Conservation (phyloP, 2,888 invertebrate species). For the Brachyptera putata region DNA sequence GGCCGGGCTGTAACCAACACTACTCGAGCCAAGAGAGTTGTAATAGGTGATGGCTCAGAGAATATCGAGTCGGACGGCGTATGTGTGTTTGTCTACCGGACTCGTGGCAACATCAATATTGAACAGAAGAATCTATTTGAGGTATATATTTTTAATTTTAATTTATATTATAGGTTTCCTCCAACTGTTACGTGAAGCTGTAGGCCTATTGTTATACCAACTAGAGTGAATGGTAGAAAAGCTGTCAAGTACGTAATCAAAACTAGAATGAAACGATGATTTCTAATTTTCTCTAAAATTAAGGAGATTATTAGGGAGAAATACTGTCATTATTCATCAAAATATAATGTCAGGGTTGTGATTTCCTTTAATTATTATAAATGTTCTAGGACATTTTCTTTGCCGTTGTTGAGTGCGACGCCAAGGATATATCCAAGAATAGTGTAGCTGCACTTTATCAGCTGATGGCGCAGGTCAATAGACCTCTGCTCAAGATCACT, state of each 20-base stretch:
- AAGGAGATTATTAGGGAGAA: too few relatives aligned
- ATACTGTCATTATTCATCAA: too few relatives aligned
- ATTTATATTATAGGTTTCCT: too few relatives aligned
- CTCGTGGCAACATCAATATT: slow-evolving; percentile 54
- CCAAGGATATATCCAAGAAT: slow-evolving; percentile 39
- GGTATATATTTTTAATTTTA: slow-evolving; percentile 42
- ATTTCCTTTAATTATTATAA: slow-evolving; percentile 39
- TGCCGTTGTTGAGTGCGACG: slow-evolving; percentile 42
- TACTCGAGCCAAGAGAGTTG: slow-evolving; percentile 38
- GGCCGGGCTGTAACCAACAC: slow-evolving; percentile 46
- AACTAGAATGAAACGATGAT: too few relatives aligned
- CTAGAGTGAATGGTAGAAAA: too few relatives aligned
- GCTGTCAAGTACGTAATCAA: too few relatives aligned
- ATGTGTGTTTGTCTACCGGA: slow-evolving; percentile 67
- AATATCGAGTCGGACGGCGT: slow-evolving; percentile 56
- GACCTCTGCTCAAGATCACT: slow-evolving; percentile 47
- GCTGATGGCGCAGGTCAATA: slow-evolving; percentile 42
- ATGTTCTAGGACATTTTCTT: slow-evolving; percentile 44
- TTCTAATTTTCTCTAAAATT: too few relatives aligned
- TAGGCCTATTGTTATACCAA: too few relatives aligned
- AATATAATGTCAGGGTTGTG: too few relatives aligned
- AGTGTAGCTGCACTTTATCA: slow-evolving; percentile 41
- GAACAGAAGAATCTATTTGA: slow-evolving; percentile 65
- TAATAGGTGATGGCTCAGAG: slow-evolving; percentile 58
- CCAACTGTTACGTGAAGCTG: too few relatives aligned